Conservation (phyloP, 2,113 vertebrate species). For the Lethenteron camtschaticum region DNA sequence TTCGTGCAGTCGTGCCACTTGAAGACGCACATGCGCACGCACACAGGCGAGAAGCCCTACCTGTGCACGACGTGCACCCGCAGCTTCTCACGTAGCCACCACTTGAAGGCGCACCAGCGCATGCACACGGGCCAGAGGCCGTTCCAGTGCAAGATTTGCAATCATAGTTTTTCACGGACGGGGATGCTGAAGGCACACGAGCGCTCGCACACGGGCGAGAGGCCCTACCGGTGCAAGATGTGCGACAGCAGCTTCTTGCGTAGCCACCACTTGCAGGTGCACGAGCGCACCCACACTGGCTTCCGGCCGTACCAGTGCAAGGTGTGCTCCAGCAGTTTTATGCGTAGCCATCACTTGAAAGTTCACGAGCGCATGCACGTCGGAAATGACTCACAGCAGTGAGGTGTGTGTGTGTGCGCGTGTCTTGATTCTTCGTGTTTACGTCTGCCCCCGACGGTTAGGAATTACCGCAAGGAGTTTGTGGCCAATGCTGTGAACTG, state of each 20-base stretch:
- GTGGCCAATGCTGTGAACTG: no score
- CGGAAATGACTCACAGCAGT: no score
- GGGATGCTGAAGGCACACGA: background rate
- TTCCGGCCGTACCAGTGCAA: constrained; percentile 5
- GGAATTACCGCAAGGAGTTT: no score
- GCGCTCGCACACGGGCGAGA: background rate
- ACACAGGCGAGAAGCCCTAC: background rate
- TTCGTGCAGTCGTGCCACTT: constrained; percentile 2
- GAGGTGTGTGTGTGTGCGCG: no score
- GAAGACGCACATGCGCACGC: constrained; percentile 2
- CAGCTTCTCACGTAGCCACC: background rate
- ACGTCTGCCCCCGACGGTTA: no score
- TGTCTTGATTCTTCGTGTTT: no score
- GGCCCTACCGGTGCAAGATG: constrained; percentile 1
- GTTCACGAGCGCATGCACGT: no score
- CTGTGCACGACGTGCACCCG: constrained; percentile 1
- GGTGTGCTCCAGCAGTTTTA: background rate
- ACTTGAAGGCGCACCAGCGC: constrained; percentile 1
- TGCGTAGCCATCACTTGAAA: no score
- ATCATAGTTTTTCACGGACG: background rate
- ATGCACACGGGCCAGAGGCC: constrained; percentile 5
- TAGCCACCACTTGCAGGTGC: background rate
- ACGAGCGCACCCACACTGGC: background rate
- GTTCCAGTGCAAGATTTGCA: constrained; percentile 2
- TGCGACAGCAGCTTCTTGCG: background rate